phyloP scores from a whole-genome alignment of 2,797 vertebrate species.

The Acridotheres tristis region DNA sequence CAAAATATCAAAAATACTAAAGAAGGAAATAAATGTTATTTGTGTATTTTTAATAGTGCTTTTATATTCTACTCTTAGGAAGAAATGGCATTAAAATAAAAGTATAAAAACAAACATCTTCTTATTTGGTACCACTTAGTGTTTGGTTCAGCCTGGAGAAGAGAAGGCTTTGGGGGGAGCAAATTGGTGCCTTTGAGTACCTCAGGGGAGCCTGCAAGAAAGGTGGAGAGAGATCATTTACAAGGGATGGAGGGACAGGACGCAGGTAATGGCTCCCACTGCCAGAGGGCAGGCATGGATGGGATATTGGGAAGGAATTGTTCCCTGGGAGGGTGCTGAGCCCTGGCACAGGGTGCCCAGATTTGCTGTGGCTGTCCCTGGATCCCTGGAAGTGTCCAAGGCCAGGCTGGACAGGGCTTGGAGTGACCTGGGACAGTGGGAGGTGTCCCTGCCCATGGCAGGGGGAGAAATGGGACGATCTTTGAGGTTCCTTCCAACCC shows the following conservation, averaged over 20 bases:
- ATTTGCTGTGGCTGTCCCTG: not conserved
- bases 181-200: not conserved
- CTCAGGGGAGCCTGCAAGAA: not conserved
- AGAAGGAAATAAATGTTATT: not conserved
- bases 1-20: not conserved
- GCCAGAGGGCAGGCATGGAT: rapidly evolving
- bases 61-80: not conserved
- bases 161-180: not conserved
- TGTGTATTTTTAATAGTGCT: not conserved
- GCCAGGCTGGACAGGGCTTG: rapidly evolving
- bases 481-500: not conserved
- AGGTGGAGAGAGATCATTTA: not conserved
- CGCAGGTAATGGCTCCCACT: not conserved
- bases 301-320: rapidly evolving
- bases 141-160: not conserved
- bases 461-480: not conserved
- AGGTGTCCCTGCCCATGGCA: not conserved
- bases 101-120: not conserved
- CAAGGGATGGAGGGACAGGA: not conserved
- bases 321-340: not conserved
- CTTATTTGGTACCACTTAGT: not conserved
- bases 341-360: not conserved
- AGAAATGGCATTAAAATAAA: not conserved
- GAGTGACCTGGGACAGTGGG: rapidly evolving
- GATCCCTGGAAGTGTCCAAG: not conserved